These are phyloP conservation scores for Dysmachus trigonus DNA, from an alignment of 2,888 invertebrate genomes.

Conservation along the genomic window DNA sequence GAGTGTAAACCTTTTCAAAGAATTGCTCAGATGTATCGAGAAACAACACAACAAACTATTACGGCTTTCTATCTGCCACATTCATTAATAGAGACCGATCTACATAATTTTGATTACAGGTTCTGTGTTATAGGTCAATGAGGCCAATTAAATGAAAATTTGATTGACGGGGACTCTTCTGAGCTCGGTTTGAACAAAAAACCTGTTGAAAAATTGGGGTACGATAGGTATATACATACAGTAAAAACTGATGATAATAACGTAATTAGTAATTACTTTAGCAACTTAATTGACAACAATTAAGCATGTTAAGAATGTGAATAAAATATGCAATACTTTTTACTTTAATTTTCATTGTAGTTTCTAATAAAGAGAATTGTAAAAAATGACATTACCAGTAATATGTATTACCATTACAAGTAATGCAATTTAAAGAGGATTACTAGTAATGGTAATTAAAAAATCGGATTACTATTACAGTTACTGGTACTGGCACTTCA, in stretches of 20 bases:
- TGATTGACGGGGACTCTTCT: background rate
- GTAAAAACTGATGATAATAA: background rate
- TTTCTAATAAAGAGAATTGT: too few relatives aligned
- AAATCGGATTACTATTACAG: too few relatives aligned
- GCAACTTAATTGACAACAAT: background rate
- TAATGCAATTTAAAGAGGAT: too few relatives aligned
- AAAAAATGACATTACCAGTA: too few relatives aligned
- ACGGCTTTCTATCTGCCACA: background rate
- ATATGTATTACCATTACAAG: too few relatives aligned
- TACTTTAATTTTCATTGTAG: background rate
- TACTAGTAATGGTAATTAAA: too few relatives aligned
- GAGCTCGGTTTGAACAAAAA: background rate
- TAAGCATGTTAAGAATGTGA: background rate
- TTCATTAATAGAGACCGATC: background rate
- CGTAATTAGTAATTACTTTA: background rate
- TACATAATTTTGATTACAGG: background rate
- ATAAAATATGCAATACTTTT: background rate
- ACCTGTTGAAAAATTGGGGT: background rate
- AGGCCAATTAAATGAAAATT: background rate
- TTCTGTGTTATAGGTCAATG: background rate
- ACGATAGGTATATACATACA: background rate
- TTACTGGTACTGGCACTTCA: too few relatives aligned
- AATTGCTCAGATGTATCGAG: background rate
- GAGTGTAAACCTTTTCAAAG: background rate
- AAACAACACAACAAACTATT: background rate